Conservation (phyloP, 1,140 invertebrate species). For the Paramacrobiotus metropolitanus region DNA sequence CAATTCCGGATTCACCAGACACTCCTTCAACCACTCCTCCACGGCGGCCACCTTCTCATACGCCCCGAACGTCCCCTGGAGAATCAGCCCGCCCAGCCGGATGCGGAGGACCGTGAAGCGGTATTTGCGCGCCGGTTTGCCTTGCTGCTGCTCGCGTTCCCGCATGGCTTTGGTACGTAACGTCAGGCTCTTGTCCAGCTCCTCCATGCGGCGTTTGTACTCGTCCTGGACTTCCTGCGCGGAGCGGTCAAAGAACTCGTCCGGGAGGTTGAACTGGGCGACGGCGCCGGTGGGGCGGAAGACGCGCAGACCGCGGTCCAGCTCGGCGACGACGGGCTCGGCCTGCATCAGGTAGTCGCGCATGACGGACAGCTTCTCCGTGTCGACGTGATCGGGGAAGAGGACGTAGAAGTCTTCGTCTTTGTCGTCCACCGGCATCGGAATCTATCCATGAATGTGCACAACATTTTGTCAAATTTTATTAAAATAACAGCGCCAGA, state of each 20-base stretch:
- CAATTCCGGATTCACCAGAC: conserved; percentile 34
- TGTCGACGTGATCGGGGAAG: conserved; percentile 12
- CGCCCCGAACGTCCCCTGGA: conserved; percentile 48
- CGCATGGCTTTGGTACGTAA: conserved; percentile 73
- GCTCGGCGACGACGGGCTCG: conserved; percentile 50
- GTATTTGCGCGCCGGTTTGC: conserved; percentile 49
- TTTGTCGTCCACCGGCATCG: neutral
- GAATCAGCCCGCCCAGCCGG: conserved; percentile 29
- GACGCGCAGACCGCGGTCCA: conserved; percentile 63
- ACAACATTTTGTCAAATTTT: too few relatives aligned
- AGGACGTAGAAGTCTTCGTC: neutral
- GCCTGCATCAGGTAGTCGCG: conserved; percentile 48
- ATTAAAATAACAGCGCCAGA: too few relatives aligned
- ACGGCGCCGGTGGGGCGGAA: conserved; percentile 46
- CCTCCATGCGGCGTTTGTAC: conserved; percentile 27
- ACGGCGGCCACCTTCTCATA: conserved; percentile 44
- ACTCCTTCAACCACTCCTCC: conserved; percentile 43
- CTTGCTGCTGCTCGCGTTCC: conserved; percentile 59
- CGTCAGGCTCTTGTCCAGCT: conserved; percentile 49
- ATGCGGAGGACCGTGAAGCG: conserved; percentile 57
- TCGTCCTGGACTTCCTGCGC: conserved; percentile 53
- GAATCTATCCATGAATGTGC: too few relatives aligned
- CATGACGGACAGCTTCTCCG: conserved; percentile 33
- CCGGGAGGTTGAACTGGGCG: conserved; percentile 40
- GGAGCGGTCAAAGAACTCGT: conserved; percentile 52